phyloP scores from a whole-genome alignment of 2,797 vertebrate genomes.

The Ctenopoma kingsleyae region DNA sequence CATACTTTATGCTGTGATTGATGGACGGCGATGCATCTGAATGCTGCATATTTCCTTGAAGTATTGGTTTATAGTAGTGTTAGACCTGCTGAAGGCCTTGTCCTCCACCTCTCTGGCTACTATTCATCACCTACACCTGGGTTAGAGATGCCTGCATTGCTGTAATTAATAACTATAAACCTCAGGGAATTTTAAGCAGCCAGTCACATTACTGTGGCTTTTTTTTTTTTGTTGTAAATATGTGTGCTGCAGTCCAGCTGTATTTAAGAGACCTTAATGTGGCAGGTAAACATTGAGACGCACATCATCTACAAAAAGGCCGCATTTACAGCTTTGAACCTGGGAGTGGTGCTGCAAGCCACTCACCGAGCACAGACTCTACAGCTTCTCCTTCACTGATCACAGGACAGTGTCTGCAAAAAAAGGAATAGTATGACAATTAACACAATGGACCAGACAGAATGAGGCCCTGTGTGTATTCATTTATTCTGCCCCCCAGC shows the following conservation, averaged over 20 bases:
- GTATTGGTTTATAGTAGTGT: conserved; percentile 37
- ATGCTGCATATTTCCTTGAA: conserved; percentile 39
- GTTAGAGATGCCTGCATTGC: conserved; percentile 40
- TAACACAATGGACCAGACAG: conserved; percentile 51
- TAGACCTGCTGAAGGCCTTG: conserved; percentile 39
- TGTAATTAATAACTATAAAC: conserved; percentile 62
- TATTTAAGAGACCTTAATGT: not conserved
- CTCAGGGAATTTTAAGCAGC: conserved; percentile 36
- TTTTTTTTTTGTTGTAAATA: not conserved
- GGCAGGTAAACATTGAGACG: not conserved
- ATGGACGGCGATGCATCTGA: conserved; percentile 16
- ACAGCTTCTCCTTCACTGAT: conserved; percentile 25
- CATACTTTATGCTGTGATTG: conserved; percentile 4
- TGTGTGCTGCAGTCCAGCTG: not conserved
- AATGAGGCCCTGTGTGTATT: conserved; percentile 47
- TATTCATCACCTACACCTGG: conserved; percentile 61
- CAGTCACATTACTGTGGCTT: conserved; percentile 9
- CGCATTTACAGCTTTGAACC: conserved; percentile 42
- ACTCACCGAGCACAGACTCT: not conserved
- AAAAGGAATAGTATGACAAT: conserved; percentile 28
- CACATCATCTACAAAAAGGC: not conserved
- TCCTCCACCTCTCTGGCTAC: conserved; percentile 45
- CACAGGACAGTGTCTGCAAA: conserved; percentile 20
- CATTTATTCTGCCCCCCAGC: not conserved
- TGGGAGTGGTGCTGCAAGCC: conserved; percentile 46